Evolutionary conservation across 2,113 vertebrate species (phyloP).

Genomic region (Malaclemys terrapin): DNA sequence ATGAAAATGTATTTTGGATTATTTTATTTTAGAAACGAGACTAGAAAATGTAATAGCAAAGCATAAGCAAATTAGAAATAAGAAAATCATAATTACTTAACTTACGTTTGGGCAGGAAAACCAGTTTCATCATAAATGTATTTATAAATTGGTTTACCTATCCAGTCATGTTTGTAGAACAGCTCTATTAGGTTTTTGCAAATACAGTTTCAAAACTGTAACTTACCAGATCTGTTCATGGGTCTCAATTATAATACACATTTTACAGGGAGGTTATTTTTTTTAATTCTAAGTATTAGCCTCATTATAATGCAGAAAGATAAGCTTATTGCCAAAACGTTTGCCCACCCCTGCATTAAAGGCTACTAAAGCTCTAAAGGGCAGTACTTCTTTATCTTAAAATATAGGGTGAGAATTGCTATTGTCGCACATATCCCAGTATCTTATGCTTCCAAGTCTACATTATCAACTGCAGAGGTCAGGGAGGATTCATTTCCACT

Average conservation of each 20-base stretch:
- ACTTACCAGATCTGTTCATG: neutral
- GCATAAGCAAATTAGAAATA: neutral
- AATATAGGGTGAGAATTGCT: too few relatives aligned
- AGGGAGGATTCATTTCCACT: too few relatives aligned
- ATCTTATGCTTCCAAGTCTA: too few relatives aligned
- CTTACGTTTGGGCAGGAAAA: neutral
- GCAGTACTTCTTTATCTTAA: too few relatives aligned
- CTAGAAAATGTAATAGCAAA: neutral
- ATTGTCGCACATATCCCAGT: too few relatives aligned
- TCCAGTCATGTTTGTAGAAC: neutral
- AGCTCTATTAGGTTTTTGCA: neutral
- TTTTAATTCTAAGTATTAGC: neutral
- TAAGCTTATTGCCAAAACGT: neutral
- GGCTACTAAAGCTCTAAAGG: too few relatives aligned
- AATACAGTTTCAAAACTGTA: neutral
- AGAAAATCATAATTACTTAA: neutral
- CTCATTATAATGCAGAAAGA: neutral
- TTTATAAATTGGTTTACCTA: neutral
- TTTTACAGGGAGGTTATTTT: neutral
- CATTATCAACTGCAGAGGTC: too few relatives aligned
- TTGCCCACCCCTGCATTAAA: too few relatives aligned
- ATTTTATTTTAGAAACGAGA: neutral
- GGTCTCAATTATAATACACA: neutral
- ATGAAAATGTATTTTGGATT: neutral
- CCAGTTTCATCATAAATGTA: neutral